Evolutionary conservation across 2,888 invertebrate genomes (phyloP).

Genomic region (Acrobasis repandana): DNA sequence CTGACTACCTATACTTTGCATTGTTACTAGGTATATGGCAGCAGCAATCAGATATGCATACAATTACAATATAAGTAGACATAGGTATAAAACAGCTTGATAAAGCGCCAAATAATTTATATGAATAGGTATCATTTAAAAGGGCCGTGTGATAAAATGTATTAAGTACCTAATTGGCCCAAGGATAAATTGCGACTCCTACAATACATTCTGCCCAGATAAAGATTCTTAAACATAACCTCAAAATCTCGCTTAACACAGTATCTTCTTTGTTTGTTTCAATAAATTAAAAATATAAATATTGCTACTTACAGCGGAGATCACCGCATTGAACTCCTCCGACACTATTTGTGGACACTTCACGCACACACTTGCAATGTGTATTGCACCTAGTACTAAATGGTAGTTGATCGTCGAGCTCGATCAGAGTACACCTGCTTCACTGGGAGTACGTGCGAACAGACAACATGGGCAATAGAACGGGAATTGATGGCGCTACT

Average conservation of each 20-base stretch:
- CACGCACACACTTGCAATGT: conserved; percentile 70
- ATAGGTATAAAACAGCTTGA: conserved; percentile 46
- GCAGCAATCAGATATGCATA: background rate
- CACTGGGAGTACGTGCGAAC: conserved; percentile 59
- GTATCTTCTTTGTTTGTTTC: conserved; percentile 36
- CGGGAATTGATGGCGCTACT: conserved; percentile 68
- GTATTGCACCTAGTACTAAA: conserved; percentile 68
- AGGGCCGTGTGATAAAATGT: conserved; percentile 46
- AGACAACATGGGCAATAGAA: conserved; percentile 61
- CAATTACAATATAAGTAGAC: background rate
- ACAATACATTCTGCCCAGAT: conserved; percentile 29
- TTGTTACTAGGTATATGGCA: background rate
- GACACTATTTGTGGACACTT: conserved; percentile 77
- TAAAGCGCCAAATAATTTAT: conserved; percentile 49
- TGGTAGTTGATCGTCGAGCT: conserved; percentile 59
- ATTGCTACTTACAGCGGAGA: conserved; percentile 69
- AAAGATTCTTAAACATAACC: conserved; percentile 65
- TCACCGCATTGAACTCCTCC: conserved; percentile 70
- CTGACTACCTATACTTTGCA: background rate
- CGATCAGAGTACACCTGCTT: conserved; percentile 55
- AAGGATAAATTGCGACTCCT: conserved; percentile 36
- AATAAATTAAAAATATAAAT: conserved; percentile 45
- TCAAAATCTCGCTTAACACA: conserved; percentile 60
- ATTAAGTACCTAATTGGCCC: conserved; percentile 32
- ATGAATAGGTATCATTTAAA: conserved; percentile 41